These are phyloP conservation scores for Abscondita cerata DNA, from an alignment of 2,888 invertebrate genomes.

Conservation along the genomic window DNA sequence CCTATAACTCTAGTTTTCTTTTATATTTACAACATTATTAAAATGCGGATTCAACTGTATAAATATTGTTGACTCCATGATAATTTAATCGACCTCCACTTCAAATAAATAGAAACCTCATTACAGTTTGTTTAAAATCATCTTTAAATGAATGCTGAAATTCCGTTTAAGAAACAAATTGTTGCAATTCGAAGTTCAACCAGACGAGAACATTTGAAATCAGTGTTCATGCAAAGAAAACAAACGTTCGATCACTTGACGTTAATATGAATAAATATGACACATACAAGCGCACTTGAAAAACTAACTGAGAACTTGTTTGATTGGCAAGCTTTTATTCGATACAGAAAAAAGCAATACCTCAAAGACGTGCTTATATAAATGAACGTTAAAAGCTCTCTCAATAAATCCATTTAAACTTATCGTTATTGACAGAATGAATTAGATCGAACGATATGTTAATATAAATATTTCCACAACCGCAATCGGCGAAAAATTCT, in stretches of 20 bases:
- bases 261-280: slow-evolving; percentile 20
- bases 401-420: background rate
- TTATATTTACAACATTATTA: too few relatives aligned
- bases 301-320: slow-evolving; percentile 14
- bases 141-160: background rate
- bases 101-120: background rate
- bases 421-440: background rate
- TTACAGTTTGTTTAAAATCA: background rate
- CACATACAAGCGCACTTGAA: slow-evolving; percentile 17
- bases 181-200: background rate
- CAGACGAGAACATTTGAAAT: slow-evolving; percentile 6
- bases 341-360: slow-evolving; percentile 2
- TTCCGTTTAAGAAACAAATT: background rate
- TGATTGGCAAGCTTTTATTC: slow-evolving; percentile 20
- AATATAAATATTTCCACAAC: background rate
- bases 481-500: background rate
- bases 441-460: background rate
- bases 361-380: background rate
- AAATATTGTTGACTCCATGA: too few relatives aligned
- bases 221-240: slow-evolving; percentile 18
- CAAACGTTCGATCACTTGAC: slow-evolving; percentile 14
- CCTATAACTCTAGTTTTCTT: too few relatives aligned
- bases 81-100: too few relatives aligned
- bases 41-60: too few relatives aligned
- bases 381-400: background rate